Evolutionary conservation across 2,888 invertebrate species (phyloP), one percentile per base, ranked within the genome.

Genomic region (Cephus pygmeus): DNA sequence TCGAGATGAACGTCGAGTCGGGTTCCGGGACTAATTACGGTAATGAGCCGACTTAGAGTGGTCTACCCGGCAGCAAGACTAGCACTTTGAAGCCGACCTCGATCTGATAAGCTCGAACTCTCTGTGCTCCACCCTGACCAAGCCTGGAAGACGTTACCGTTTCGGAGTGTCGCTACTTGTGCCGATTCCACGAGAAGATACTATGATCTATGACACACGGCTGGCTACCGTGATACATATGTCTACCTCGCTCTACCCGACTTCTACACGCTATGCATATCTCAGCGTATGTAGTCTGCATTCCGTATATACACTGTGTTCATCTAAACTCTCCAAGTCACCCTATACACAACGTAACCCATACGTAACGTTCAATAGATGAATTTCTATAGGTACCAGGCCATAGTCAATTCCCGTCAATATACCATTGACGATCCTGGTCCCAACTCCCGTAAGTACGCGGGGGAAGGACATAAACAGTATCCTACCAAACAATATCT

Each of bases 21-120:
- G 85, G 83, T 87, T 87, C 84, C 83, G 82, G 85, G 84, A 83
- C 86, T 88, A 88, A 88, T 88, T 88, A 88, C 88, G 86, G 86
- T 88, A 88, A 88, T 88, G 88, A 88, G 87, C 82, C 85, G 83
- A 80, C 80, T 82, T 83, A 82, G 83, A 81, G 85, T 82, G 83
- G 56, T 56, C 56, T 56, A 56, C 56, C 34, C 75, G 76, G 75
- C 77, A 69, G 77, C 73, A 73, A 75, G 79, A 78, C 81, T 85
- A 82, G 85, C 85, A 87, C 88, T 88, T 88, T 88, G 88, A 83
- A 86, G 85, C 88, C 88, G 87, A 87, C 81, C 84, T 77, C 85
- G 82, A 88, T 88, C 87, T 83, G 86, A 88, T 88, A 87, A 88
- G 87, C 56, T 2, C 56, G 23, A 23, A 56, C 56, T 56, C 56